These are phyloP conservation scores for Manacus vitellinus DNA, from an alignment of 2,113 vertebrate genomes.

Conservation along the genomic window DNA sequence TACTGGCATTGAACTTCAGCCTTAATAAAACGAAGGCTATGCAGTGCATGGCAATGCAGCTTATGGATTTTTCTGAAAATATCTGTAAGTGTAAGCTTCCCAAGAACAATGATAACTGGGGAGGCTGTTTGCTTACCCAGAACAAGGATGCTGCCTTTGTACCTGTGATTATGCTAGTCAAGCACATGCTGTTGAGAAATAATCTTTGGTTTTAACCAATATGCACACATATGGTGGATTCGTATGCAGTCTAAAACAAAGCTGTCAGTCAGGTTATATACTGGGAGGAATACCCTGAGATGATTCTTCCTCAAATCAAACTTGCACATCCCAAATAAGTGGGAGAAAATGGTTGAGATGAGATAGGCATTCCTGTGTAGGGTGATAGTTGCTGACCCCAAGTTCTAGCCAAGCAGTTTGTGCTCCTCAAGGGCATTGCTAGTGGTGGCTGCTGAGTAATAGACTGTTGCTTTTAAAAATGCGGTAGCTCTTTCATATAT, in stretches of 20 bases:
- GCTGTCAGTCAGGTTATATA: background rate
- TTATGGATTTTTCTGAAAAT: constrained; percentile 13
- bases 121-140: background rate
- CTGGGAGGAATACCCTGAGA: background rate
- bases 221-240: background rate
- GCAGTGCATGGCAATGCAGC: background rate
- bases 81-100: background rate
- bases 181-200: background rate
- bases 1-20: background rate
- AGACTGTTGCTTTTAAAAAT: background rate
- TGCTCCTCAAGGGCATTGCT: background rate
- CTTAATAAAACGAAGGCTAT: background rate
- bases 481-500: background rate
- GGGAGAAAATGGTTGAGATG: background rate
- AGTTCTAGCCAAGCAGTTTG: background rate
- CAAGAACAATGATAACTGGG: background rate
- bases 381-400: background rate
- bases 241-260: background rate
- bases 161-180: background rate
- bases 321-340: background rate
- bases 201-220: background rate
- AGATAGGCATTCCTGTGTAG: background rate
- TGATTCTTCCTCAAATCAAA: background rate
- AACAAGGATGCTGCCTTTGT: background rate
- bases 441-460: background rate